Base-by-base conservation (phyloP, 2,113 vertebrate genomes). In the Cephalopterus ornatus region DNA sequence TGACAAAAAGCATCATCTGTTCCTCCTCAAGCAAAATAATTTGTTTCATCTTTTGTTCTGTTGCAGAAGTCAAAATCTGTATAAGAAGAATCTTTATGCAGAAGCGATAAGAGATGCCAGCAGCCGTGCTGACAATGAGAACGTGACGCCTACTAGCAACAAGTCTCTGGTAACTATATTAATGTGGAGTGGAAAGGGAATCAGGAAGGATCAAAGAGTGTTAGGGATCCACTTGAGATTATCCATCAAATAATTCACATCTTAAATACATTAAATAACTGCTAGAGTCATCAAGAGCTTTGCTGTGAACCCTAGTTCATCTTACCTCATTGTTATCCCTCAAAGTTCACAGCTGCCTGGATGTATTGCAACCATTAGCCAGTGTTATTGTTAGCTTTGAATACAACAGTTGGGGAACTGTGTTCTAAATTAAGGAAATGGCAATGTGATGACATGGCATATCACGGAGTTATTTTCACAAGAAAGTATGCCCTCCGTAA, bases 81-180 rank as follows among this genome's bases (percentile, higher is more conserved):
- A 94, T 63, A 92, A 49, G 83, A 98, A 98, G 83, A 97, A 93
- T 35, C 94, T 96, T 3, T 97, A 96, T 5, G 98, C 94, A 89
- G 98, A 98, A 72, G 95, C 97, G 2, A 92, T 97, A 75, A 95
- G 98, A 94, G 96, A 98, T 14, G 88, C 44, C 65, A 97, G 85
- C 90, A 98, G 73, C 78, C 93, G 49, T 0, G 93, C 97, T 62
- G 96, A 97, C 71, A 97, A 67, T 18, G 82, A 97, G 91, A 97
- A 95, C 5, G 95, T 95, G 88, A 95, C 81, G 63, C 95, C 94
- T 66, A 94, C 97, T 5, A 84, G 96, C 90, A 97, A 92, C 37
- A 86, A 97, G 42, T 97, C 98, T 78, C 98, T 56, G 98, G 99
- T 99, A 98, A 98, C 81, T 89, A 61, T 61, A 91, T 95, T 95